A percentile compares a stretch with the other conserved stretches of the same genome.
Evolutionary conservation across 2,888 invertebrate genomes (phyloP).

Genomic region (Chrysopilus asiliformis): DNA sequence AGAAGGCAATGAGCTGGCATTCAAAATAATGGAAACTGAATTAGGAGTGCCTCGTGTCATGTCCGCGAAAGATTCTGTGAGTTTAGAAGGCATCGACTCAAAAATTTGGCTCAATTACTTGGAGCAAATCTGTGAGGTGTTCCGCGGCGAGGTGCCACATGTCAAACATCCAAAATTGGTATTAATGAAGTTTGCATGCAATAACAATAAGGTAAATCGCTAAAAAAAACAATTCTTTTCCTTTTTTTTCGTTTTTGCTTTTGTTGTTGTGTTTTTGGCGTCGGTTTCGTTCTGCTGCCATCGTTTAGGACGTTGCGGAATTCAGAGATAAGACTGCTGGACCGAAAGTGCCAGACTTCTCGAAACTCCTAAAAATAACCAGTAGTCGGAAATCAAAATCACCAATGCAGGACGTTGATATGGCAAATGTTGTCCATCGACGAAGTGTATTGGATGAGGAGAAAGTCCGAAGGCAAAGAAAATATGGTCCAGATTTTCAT

Average conservation of each 20-base stretch:
- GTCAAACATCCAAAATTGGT: conserved; percentile 61
- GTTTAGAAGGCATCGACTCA: conserved; percentile 28
- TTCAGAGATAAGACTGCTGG: conserved; percentile 30
- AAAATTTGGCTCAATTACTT: conserved; percentile 59
- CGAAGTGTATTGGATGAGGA: conserved; percentile 33
- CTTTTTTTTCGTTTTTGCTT: no score
- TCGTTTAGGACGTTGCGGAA: conserved; percentile 38
- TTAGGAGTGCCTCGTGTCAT: conserved; percentile 59
- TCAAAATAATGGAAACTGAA: conserved; percentile 73
- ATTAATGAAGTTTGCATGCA: no score
- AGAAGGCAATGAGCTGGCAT: conserved; percentile 68
- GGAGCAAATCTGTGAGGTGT: conserved; percentile 76
- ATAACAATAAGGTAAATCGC: no score
- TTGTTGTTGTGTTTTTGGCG: no score
- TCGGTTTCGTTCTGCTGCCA: no score
- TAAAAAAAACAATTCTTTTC: no score
- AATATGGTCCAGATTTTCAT: conserved; percentile 25
- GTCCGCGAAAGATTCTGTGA: conserved; percentile 55
- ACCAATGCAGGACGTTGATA: conserved; percentile 32
- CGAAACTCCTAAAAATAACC: conserved; percentile 27
- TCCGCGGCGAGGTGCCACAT: conserved; percentile 83
- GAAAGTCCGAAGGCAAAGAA: conserved; percentile 30
- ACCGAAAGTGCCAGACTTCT: conserved; percentile 33
- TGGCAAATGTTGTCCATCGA: conserved; percentile 25
- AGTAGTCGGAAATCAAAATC: conserved; percentile 30